Evolutionary conservation across 2,797 vertebrate genomes (phyloP).

Genomic region (Eleutherodactylus coqui): DNA sequence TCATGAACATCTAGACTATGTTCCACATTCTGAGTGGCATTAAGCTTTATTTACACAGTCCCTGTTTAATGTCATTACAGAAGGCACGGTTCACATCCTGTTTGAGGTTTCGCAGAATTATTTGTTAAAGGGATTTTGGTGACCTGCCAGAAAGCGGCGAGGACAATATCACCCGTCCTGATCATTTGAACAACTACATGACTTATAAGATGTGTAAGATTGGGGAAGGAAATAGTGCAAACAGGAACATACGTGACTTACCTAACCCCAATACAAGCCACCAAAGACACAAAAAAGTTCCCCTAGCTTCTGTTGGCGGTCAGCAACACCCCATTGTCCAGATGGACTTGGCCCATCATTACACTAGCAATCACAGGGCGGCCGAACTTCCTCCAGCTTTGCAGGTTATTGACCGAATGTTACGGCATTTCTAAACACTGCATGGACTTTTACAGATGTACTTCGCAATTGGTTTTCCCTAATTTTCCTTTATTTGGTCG

Average conservation of each 20-base stretch:
- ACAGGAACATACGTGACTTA: neutral
- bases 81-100: neutral
- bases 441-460: no score
- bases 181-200: neutral
- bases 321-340: no score
- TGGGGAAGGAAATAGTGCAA: neutral
- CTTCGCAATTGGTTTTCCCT: no score
- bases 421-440: no score
- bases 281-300: neutral
- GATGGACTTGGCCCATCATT: no score
- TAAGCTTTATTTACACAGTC: neutral
- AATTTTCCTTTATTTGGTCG: no score
- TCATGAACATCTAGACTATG: no score
- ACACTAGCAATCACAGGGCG: no score
- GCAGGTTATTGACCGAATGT: no score
- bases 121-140: neutral
- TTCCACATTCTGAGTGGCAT: neutral
- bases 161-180: neutral
- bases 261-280: neutral
- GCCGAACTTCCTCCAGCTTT: no score
- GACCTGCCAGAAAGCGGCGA: neutral
- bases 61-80: conserved; percentile 6
- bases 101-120: conserved; percentile 2
- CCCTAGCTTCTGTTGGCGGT: neutral
- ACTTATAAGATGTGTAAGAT: neutral